Percentiles rank a stretch among this genome's conserved stretches.
These are phyloP conservation scores for Eulimnadia texana DNA, from an alignment of 1,140 invertebrate species.

Conservation along the genomic window DNA sequence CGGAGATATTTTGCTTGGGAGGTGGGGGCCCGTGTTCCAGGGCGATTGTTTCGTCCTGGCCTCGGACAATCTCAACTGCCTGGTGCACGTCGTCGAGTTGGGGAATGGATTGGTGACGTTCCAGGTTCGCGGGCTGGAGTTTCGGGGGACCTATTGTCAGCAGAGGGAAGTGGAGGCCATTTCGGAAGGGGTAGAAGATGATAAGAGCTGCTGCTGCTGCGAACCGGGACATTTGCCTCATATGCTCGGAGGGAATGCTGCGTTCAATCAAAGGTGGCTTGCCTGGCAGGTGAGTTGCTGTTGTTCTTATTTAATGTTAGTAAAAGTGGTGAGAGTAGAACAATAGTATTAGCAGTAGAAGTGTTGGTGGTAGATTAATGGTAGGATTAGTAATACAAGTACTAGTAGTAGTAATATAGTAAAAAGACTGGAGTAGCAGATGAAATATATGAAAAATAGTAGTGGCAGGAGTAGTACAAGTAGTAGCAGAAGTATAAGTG, in stretches of 20 bases:
- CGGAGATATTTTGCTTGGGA: slow-evolving; percentile 79
- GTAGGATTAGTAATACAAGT: no score
- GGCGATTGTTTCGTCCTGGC: slow-evolving; percentile 96
- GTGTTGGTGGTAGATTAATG: no score
- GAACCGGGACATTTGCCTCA: slow-evolving; percentile 82
- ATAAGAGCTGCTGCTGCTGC: slow-evolving; percentile 82
- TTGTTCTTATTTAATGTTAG: no score
- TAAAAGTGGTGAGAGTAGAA: no score
- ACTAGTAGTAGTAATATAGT: no score
- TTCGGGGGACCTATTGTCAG: slow-evolving; percentile 96
- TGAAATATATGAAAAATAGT: no score
- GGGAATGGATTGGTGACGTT: slow-evolving; percentile 98
- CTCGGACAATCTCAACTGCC: slow-evolving; percentile 92
- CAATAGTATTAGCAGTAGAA: no score
- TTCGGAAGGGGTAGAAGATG: slow-evolving; percentile 88
- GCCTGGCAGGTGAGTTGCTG: slow-evolving; percentile 94
- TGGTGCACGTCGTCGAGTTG: slow-evolving; percentile 94
- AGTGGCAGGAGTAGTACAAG: no score
- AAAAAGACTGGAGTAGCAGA: no score
- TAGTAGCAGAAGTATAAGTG: no score
- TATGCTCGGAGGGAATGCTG: slow-evolving; percentile 82
- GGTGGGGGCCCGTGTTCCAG: slow-evolving; percentile 54
- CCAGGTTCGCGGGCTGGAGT: slow-evolving; percentile 92
- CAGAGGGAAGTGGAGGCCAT: slow-evolving; percentile 95
- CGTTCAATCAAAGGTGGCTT: slow-evolving; percentile 91